Conservation (phyloP, 1,140 invertebrate genomes). For the Dreissena rostriformis region DNA sequence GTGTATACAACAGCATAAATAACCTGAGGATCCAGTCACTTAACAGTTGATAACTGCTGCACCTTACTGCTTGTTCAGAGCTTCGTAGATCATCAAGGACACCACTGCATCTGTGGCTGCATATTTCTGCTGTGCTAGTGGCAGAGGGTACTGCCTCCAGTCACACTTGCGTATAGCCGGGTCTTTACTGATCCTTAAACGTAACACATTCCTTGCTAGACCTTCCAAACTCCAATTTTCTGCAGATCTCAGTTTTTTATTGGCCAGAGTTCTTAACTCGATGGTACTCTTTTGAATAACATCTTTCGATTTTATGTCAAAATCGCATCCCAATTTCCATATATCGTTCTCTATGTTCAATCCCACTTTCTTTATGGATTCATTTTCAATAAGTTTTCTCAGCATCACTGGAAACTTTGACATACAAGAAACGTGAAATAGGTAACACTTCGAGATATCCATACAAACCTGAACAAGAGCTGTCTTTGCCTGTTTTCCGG, state of each 20-base stretch:
- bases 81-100: conserved; percentile 55
- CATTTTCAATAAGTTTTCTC: conserved; percentile 55
- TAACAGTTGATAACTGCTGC: not conserved
- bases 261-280: conserved; percentile 59
- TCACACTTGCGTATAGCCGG: conserved; percentile 59
- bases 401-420: conserved; percentile 54
- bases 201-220: conserved; percentile 58
- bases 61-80: conserved; percentile 22
- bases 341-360: conserved; percentile 62
- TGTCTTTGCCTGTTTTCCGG: conserved; percentile 62
- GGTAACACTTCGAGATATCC: conserved; percentile 50
- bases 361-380: conserved; percentile 60
- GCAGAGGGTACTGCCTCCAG: conserved; percentile 63
- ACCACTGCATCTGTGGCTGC: conserved; percentile 68
- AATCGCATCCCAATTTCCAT: conserved; percentile 67
- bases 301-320: conserved; percentile 54
- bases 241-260: conserved; percentile 51
- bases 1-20: too few relatives aligned
- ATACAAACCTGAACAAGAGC: conserved; percentile 63
- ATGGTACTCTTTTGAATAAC: conserved; percentile 59
- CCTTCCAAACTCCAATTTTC: conserved; percentile 70
- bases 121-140: conserved; percentile 59
- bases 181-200: conserved; percentile 61
- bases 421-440: conserved; percentile 67
- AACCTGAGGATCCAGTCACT: not conserved